Conservation (phyloP, 2,113 vertebrate genomes). For the Zootoca vivipara region DNA sequence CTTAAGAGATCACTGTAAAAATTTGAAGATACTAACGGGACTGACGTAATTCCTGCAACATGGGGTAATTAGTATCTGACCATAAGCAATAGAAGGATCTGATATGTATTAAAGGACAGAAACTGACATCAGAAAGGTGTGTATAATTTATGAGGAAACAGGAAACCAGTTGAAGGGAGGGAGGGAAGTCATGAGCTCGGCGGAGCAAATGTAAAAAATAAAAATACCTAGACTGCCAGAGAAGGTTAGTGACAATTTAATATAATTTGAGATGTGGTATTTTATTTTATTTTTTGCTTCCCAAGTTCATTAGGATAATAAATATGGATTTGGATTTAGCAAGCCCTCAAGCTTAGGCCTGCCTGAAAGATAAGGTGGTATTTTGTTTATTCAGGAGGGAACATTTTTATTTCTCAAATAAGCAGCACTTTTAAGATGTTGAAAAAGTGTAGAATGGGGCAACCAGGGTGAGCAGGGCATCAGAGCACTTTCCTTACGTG, state of each 20-base stretch:
- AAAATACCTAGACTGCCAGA: constrained; percentile 71
- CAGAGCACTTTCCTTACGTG: background rate
- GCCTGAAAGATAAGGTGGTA: background rate
- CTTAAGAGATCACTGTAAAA: too few species aligned
- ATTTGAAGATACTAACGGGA: too few species aligned
- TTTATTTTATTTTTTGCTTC: constrained; percentile 46
- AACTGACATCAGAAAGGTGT: too few species aligned
- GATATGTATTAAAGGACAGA: too few species aligned
- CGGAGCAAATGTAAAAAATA: too few species aligned
- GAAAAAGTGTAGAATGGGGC: background rate
- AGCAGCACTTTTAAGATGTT: background rate
- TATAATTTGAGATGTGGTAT: constrained; percentile 58
- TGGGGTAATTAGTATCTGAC: too few species aligned
- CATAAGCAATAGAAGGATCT: too few species aligned
- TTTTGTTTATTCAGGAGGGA: background rate
- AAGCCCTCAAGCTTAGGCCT: background rate
- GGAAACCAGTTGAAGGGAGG: too few species aligned
- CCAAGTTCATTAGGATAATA: constrained; percentile 46
- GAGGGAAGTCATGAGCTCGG: too few species aligned
- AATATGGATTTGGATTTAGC: constrained; percentile 62
- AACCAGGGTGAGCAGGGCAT: background rate
- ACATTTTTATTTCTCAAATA: background rate
- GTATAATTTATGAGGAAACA: too few species aligned
- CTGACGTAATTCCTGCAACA: too few species aligned
- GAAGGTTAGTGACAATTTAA: constrained; percentile 63